Evolutionary conservation across 2,113 vertebrate species (phyloP).

Genomic region (Pelecanoides urinatrix): DNA sequence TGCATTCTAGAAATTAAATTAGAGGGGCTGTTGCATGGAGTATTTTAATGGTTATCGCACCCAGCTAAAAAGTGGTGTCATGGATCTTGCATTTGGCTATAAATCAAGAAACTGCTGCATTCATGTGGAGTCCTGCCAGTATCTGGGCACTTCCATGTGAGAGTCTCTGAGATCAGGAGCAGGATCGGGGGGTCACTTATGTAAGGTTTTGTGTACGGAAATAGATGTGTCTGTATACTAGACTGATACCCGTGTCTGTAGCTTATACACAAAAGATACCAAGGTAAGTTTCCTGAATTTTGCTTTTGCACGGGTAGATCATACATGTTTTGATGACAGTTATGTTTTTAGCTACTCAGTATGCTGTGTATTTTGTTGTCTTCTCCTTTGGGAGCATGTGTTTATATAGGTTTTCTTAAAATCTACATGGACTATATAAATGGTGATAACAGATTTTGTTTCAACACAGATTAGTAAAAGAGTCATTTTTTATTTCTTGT

Average conservation of each 20-base stretch:
- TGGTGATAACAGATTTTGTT: not conserved
- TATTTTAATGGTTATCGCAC: not conserved
- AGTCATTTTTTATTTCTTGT: not conserved
- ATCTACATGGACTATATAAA: not conserved
- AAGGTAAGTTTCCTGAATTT: not conserved
- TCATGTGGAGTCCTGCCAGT: no score
- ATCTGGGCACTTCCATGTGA: rapidly evolving
- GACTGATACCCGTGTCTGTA: not conserved
- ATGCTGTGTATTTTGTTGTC: not conserved
- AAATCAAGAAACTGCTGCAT: not conserved
- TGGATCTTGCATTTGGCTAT: not conserved
- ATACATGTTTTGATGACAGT: not conserved
- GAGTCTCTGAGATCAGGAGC: not conserved
- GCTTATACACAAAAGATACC: not conserved
- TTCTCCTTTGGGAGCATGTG: not conserved
- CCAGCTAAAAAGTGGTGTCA: not conserved
- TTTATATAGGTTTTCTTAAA: not conserved
- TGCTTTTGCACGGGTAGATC: not conserved
- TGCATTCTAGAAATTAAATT: not conserved
- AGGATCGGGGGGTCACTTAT: rapidly evolving
- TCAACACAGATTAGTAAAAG: not conserved
- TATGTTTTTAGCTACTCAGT: not conserved
- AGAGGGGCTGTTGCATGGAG: not conserved
- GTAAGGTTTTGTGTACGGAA: not conserved
- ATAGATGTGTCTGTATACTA: rapidly evolving